Percentiles rank a stretch among this genome's conserved stretches.
These are phyloP conservation scores for Thereuonema tuberculata DNA, from an alignment of 1,140 invertebrate genomes.

Conservation along the genomic window DNA sequence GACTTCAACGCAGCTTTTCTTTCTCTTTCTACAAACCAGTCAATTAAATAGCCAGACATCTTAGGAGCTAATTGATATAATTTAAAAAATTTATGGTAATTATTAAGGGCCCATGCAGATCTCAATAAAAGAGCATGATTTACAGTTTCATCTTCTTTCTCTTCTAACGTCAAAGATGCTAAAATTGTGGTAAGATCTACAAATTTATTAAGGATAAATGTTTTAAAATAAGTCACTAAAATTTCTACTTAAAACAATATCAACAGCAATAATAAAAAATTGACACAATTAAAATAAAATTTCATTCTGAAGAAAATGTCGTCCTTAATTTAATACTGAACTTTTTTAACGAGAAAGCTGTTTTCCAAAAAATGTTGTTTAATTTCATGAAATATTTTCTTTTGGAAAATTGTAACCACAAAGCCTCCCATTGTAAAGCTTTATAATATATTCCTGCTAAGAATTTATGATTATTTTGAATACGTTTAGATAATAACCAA, in stretches of 20 bases:
- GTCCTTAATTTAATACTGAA: too few relatives aligned
- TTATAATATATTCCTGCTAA: too few relatives aligned
- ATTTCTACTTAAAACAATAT: slow-evolving; percentile 10
- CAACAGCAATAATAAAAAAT: too few relatives aligned
- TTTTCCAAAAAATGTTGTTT: too few relatives aligned
- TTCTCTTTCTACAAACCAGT: slow-evolving; percentile 91
- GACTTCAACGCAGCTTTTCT: slow-evolving; percentile 75
- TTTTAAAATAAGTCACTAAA: not conserved
- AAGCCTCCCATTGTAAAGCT: too few relatives aligned
- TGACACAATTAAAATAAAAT: too few relatives aligned
- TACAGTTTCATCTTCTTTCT: slow-evolving; percentile 71
- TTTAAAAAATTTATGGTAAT: slow-evolving; percentile 83
- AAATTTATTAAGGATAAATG: slow-evolving; percentile 26
- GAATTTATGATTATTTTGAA: too few relatives aligned
- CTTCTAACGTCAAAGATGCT: slow-evolving; percentile 55
- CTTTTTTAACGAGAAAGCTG: too few relatives aligned
- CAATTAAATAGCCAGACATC: slow-evolving; percentile 93
- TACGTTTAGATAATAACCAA: too few relatives aligned
- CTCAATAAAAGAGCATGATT: slow-evolving; percentile 71
- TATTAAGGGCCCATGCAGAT: slow-evolving; percentile 77
- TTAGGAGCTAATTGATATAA: slow-evolving; percentile 72
- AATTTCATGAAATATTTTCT: too few relatives aligned
- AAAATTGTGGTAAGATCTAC: slow-evolving; percentile 84
- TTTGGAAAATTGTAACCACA: too few relatives aligned
- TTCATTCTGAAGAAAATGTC: too few relatives aligned